Percentiles rank a stretch among this genome's conserved stretches.
Conservation (phyloP, 2,888 invertebrate species). For the Amaurobius ferox region DNA sequence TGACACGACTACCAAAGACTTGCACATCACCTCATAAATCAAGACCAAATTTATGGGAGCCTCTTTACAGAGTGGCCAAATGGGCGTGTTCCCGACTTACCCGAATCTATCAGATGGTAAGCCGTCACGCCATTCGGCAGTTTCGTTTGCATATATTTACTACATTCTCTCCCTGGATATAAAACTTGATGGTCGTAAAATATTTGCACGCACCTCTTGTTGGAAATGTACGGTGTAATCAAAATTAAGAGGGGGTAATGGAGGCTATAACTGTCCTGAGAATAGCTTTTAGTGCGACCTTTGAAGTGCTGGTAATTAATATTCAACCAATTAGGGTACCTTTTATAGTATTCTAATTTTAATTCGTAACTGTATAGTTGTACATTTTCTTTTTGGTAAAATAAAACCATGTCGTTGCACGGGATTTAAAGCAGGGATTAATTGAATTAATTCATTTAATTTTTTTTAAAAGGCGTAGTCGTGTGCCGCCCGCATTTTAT, state of each 20-base stretch:
- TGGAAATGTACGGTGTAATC: not conserved
- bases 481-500: no score
- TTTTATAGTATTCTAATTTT: no score
- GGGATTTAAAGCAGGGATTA: no score
- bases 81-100: not conserved
- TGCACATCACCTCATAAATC: not conserved
- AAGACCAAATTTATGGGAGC: not conserved
- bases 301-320: no score
- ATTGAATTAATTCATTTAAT: no score
- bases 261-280: not conserved
- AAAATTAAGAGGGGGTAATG: not conserved
- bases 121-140: not conserved
- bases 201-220: not conserved
- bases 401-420: no score
- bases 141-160: constrained; percentile 9
- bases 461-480: no score
- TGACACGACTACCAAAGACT: not conserved
- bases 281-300: not conserved
- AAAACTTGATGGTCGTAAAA: not conserved
- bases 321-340: no score
- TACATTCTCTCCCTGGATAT: not conserved
- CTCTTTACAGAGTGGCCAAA: not conserved
- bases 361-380: no score
- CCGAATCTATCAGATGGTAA: not conserved
- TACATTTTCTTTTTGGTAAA: no score